Base-by-base conservation (phyloP, 2,113 vertebrate genomes). In the Lontra canadensis region DNA sequence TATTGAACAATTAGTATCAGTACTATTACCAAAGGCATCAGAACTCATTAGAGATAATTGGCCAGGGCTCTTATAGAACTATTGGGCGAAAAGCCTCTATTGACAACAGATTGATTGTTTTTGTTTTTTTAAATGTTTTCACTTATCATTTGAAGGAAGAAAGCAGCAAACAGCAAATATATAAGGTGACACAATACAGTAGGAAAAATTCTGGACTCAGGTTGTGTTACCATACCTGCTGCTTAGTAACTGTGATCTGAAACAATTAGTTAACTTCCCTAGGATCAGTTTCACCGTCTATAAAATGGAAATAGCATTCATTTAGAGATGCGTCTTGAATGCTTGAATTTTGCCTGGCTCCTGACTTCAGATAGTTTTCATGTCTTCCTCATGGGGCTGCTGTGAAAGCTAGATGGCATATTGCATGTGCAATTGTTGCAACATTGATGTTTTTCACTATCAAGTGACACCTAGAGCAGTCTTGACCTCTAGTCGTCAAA, bases 1-100 rank as follows among this genome's bases (percentile, higher is more conserved):
- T 96, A n/a, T 44, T 65, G 97, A 96, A 88, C 85, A 94, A 97
- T 88, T 93, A 87, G 17, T 47, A 92, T 95, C 52, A 95, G 73
- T 92, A 78, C 34, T 91, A 73, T 90, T 97, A 89, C 25, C 39
- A 88, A 86, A 92, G 12, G 5, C 49, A 88, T 67, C 31, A 76
- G 74, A 73, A 92, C 65, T 13, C 14, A 90, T 97, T 84, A 95
- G 44, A 78, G n/a, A 52, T 71, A 92, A 96, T 81, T 96, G 78
- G 4, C 47, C 29, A 92, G 34, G 47, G 6, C 23, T 55, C 14
- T 13, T 79, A 74, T 14, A 82, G 59, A 74, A 91, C 21, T 39
- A 23, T 26, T 61, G 63, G 26, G 25, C n/a, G 12, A 67, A 18
- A 90, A 76, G 73, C 17, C 73, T 76, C 15, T 69, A 57, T 6